Base-by-base conservation (phyloP, 2,113 vertebrate genomes). In the Chloropsis cyanopogon region DNA sequence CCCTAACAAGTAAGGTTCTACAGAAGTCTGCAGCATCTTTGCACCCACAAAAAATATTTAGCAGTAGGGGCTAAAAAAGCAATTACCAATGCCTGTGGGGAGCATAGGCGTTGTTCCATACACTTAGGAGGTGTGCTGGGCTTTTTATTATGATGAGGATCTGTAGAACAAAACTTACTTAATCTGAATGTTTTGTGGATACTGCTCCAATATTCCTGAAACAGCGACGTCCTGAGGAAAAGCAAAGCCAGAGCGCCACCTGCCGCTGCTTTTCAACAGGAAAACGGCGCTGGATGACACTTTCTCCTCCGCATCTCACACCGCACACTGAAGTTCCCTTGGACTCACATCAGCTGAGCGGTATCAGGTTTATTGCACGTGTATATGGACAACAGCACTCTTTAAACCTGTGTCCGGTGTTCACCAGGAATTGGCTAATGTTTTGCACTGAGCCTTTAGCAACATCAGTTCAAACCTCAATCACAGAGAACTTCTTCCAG, bases 191-290 rank as follows among this genome's bases (percentile, higher is more conserved):
- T 60, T 79, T 56, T 41, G 37, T 26, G 87, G 90, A n/a, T 15
- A 4, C 33, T 14, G 33, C 41, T 87, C 71, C 46, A 17, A 24
- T 4, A 19, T 8, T 37, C 42, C 68, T 22, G 24, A 47, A 68
- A 56, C 69, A 49, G 35, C 10, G 9, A 44, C 0, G 15, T 37
- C 11, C 14, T 3, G 26, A 63, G n/a, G n/a, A 81, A 90, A 54
- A 52, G 18, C 85, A 81, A 90, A 70, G 21, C 54, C 65, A 64
- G 86, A 75, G 94, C 49, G 90, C 88, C 95, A 78, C 66, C 96
- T 97, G 60, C 71, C 49, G 92, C 28, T 80, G 7, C 6, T 33
- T 42, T 14, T 75, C 26, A 47, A 35, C 16, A 31, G n/a, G 41
- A 57, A 35, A 18, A 41, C 24, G 4, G 14, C 3, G 42, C 56